A percentile compares a stretch with the other conserved stretches of the same genome.
Conservation (phyloP, 1,140 invertebrate genomes). For the Euura lappo region DNA sequence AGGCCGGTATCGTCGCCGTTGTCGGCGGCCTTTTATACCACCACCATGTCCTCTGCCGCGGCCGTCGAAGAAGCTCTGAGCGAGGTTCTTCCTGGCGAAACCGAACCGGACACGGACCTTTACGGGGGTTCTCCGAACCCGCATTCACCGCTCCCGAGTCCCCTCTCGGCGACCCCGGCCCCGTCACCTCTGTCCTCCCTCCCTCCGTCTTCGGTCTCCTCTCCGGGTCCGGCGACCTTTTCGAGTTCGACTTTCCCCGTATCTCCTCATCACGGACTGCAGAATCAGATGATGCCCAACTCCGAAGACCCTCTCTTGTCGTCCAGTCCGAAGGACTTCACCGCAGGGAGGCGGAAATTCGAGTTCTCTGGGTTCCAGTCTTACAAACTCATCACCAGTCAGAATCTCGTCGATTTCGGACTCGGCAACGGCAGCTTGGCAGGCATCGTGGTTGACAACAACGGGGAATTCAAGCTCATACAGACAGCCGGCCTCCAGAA, state of each 20-base stretch:
- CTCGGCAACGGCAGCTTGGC: constrained; percentile 64
- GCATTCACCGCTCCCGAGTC: constrained; percentile 70
- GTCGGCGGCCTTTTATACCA: constrained; percentile 83
- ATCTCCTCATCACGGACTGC: constrained; percentile 64
- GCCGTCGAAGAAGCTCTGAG: constrained; percentile 82
- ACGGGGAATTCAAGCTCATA: constrained; percentile 70
- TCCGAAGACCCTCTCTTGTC: constrained; percentile 83
- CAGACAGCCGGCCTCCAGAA: constrained; percentile 62
- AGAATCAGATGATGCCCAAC: constrained; percentile 83
- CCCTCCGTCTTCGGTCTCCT: constrained; percentile 63
- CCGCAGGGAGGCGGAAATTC: constrained; percentile 65
- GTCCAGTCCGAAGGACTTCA: constrained; percentile 81
- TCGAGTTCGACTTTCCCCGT: constrained; percentile 58
- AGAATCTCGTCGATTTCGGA: constrained; percentile 65
- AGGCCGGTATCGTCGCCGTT: constrained; percentile 73
- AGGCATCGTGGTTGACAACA: constrained; percentile 68
- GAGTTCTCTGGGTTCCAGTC: constrained; percentile 65
- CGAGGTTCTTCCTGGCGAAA: constrained; percentile 80
- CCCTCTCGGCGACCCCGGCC: constrained; percentile 65
- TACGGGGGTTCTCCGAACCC: constrained; percentile 65
- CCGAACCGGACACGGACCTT: constrained; percentile 66
- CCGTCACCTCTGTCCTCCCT: constrained; percentile 65
- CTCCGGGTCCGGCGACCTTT: constrained; percentile 60
- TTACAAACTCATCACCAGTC: constrained; percentile 67
- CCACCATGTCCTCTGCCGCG: constrained; percentile 83